Evolutionary conservation across 2,888 invertebrate species (phyloP).

Genomic region (Corbicula japonica): DNA sequence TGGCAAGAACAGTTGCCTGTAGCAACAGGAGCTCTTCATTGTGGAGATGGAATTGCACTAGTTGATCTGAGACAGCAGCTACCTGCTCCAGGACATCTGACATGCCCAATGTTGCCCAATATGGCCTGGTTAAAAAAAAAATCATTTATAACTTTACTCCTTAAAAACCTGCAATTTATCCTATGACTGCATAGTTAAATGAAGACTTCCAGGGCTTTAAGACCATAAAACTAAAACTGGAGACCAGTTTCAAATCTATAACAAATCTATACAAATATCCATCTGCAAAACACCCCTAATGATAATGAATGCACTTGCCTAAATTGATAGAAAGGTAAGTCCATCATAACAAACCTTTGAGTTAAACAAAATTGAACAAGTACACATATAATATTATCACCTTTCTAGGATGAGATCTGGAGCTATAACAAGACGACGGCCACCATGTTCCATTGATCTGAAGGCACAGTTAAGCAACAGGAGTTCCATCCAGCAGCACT

Average conservation of each 20-base stretch:
- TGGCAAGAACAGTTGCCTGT: slow-evolving; percentile 82
- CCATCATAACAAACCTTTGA: too few species aligned
- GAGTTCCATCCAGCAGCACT: slow-evolving; percentile 85
- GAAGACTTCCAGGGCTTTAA: too few species aligned
- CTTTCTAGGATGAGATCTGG: slow-evolving; percentile 82
- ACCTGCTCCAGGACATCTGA: slow-evolving; percentile 80
- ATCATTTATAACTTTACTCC: background rate
- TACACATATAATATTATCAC: too few species aligned
- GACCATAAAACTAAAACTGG: too few species aligned
- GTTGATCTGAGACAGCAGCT: slow-evolving; percentile 81
- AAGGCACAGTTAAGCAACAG: slow-evolving; percentile 82
- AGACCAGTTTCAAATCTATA: too few species aligned
- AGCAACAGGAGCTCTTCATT: slow-evolving; percentile 80
- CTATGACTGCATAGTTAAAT: background rate
- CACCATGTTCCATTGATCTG: slow-evolving; percentile 81
- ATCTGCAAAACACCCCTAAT: too few species aligned
- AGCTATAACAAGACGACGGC: slow-evolving; percentile 79
- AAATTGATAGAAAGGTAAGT: too few species aligned
- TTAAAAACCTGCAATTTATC: background rate
- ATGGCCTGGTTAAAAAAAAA: slow-evolving; percentile 68
- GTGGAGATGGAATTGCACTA: slow-evolving; percentile 78
- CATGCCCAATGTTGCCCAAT: slow-evolving; percentile 81
- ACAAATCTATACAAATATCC: too few species aligned
- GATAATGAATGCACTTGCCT: too few species aligned
- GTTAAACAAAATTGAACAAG: too few species aligned